Evolutionary conservation across 2,888 invertebrate species (phyloP).

Genomic region (Epirrhoe alternata): DNA sequence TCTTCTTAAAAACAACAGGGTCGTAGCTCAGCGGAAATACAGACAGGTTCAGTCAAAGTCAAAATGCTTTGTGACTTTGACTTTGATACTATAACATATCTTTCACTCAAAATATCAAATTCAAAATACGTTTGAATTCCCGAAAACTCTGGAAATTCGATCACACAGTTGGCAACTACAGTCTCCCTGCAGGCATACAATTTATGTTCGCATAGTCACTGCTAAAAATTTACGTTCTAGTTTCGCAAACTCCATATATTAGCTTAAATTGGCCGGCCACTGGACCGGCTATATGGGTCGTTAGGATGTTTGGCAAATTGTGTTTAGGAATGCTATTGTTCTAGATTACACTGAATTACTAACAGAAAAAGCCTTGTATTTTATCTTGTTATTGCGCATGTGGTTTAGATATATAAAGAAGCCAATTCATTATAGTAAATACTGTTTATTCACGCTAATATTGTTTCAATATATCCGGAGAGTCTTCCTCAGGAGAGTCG

Average conservation of each 20-base stretch:
- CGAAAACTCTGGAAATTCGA: slow-evolving; percentile 22
- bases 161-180: slow-evolving; percentile 34
- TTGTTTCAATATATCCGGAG: too few species aligned
- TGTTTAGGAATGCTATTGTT: slow-evolving; percentile 20
- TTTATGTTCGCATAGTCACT: slow-evolving; percentile 49
- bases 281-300: slow-evolving; percentile 18
- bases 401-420: neutral
- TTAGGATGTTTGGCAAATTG: slow-evolving; percentile 21
- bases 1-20: too few species aligned
- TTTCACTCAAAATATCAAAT: neutral
- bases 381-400: neutral
- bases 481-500: too few species aligned
- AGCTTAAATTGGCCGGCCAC: slow-evolving; percentile 38
- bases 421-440: neutral
- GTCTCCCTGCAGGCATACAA: slow-evolving; percentile 54
- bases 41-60: too few species aligned
- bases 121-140: neutral
- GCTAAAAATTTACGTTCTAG: slow-evolving; percentile 55
- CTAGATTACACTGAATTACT: slow-evolving; percentile 8
- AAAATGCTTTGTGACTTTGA: too few species aligned
- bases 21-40: too few species aligned
- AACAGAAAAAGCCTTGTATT: neutral
- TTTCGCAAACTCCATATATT: slow-evolving; percentile 47
- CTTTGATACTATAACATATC: too few species aligned
- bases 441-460: neutral